Evolutionary conservation across 2,113 vertebrate genomes (phyloP), one percentile per base, ranked within the genome.

Genomic region (Hepsetus odoe): DNA sequence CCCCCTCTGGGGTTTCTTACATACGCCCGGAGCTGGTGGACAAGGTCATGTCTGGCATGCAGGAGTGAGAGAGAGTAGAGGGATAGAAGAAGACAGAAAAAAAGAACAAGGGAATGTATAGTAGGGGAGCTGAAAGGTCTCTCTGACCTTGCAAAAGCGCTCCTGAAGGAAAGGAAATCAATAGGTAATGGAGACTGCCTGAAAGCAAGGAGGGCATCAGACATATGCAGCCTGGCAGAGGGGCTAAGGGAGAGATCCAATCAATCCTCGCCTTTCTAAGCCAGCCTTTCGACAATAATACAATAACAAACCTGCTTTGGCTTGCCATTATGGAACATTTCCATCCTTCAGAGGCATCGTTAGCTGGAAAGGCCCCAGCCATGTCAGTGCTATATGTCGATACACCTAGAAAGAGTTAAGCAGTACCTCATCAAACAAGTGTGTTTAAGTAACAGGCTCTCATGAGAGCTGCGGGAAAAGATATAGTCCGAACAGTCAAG

Each of bases 111-210:
- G 66, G 70, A 33, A 22, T 56, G 86, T 80, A 82, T 76, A 80
- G 80, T 80, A 12, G 74, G 84, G 24, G 84, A 85, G 83, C 85
- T 86, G 84, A 91, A 88, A 87, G 84, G 81, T 81, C 85, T 80
- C 82, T 76, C 76, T 87, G 89, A 90, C 90, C 88, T 90, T 88
- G 84, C 40, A 30, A n/a, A 77, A 72, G 85, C 74, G 33, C 84
- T 89, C 83, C 79, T 86, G 80, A 86, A 51, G 74, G 79, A 84
- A 86, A 76, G 83, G 85, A 79, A 91, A 92, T 91, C 90, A 86
- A 92, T 92, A 88, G 78, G 84, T 85, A 90, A 88, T 87, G 88
- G 86, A 90, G 85, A 86, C 79, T 58, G 68, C 74, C 78, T 85
- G 85, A 85, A 86, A 87, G 87, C 85, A 86, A 87, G 72, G 68